Percentiles rank a stretch among this genome's conserved stretches.
These are phyloP conservation scores for Lophius americanus DNA, from an alignment of 2,797 vertebrate genomes.

Conservation along the genomic window DNA sequence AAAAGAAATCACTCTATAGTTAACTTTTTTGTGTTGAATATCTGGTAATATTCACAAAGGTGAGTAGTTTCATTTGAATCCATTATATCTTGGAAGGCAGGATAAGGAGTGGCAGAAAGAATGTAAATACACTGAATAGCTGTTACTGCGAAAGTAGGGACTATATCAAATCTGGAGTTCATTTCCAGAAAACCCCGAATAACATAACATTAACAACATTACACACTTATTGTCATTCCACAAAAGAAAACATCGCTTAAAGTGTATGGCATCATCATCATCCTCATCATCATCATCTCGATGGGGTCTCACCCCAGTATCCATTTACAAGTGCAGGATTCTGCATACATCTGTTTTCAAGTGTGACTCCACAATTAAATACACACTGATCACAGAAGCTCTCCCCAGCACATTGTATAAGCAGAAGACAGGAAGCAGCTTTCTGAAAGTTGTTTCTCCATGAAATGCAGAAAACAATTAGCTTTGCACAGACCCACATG, in stretches of 20 bases:
- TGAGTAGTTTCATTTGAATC: too few relatives aligned
- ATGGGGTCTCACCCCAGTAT: not conserved
- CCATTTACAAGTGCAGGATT: conserved; percentile 23
- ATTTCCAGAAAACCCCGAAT: not conserved
- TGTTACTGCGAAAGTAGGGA: not conserved
- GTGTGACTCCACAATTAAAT: conserved; percentile 67
- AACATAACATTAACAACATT: not conserved
- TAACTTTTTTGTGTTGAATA: too few relatives aligned
- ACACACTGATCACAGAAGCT: conserved; percentile 55
- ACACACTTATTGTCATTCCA: not conserved
- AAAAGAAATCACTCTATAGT: not conserved
- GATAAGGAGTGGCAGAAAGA: not conserved
- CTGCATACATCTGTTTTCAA: conserved; percentile 67
- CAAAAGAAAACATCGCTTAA: not conserved
- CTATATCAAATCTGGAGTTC: not conserved
- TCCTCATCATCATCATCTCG: not conserved
- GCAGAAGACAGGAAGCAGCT: conserved; percentile 71
- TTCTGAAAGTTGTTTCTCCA: conserved; percentile 69
- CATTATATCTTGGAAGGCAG: too few relatives aligned
- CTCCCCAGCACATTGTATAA: conserved; percentile 64
- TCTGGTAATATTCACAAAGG: too few relatives aligned
- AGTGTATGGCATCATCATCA: not conserved
- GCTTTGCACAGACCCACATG: conserved; percentile 41
- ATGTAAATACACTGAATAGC: not conserved
- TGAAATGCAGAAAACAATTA: conserved; percentile 61